These are phyloP conservation scores for Mungos mungo DNA, from an alignment of 2,113 vertebrate species.

Conservation along the genomic window DNA sequence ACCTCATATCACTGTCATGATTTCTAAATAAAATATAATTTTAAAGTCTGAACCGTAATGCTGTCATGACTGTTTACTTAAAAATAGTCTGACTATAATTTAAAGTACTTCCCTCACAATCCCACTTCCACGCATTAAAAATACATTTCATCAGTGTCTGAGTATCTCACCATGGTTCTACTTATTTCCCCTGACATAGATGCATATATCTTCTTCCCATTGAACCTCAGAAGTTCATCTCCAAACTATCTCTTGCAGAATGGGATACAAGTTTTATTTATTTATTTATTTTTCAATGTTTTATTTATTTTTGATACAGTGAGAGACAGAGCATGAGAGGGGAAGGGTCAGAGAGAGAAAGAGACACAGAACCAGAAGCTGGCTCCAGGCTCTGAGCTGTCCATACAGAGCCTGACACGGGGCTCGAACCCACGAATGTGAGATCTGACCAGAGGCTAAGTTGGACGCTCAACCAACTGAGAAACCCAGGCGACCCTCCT, in stretches of 20 bases:
- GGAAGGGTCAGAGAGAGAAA: too few relatives aligned
- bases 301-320: too few relatives aligned
- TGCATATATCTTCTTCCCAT: neutral
- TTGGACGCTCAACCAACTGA: too few relatives aligned
- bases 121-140: constrained; percentile 22
- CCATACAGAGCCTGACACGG: too few relatives aligned
- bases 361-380: too few relatives aligned
- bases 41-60: neutral
- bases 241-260: neutral
- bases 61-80: neutral
- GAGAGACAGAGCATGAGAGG: too few relatives aligned
- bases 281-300: too few relatives aligned
- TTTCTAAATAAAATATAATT: constrained; percentile 22
- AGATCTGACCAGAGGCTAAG: too few relatives aligned
- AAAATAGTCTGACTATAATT: neutral
- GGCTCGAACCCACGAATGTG: too few relatives aligned
- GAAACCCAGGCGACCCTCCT: too few relatives aligned
- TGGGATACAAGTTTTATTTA: neutral
- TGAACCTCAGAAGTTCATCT: neutral
- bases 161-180: neutral
- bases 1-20: neutral
- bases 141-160: neutral
- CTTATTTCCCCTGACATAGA: neutral
- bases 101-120: neutral
- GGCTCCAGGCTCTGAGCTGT: too few relatives aligned